Conservation (phyloP, 2,113 vertebrate genomes). For the Romanogobio albipinnatus region DNA sequence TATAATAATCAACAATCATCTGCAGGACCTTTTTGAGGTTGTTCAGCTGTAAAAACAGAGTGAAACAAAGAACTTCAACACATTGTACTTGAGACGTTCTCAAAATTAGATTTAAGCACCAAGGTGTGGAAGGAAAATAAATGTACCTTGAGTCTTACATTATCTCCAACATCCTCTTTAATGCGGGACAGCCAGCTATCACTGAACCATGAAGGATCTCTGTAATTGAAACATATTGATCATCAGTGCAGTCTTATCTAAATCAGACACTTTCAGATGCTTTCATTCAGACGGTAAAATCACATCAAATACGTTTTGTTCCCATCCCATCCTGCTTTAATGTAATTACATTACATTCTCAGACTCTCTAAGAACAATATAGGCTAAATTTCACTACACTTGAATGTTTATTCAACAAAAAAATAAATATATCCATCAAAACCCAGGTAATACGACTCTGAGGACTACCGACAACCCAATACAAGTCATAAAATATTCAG, state of each 20-base stretch:
- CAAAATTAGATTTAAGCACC: not conserved
- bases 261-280: not conserved
- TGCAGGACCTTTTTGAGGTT: constrained; percentile 98
- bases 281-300: constrained; percentile 11
- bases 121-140: not conserved
- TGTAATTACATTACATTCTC: not conserved
- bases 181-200: constrained; percentile 89
- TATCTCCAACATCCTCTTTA: constrained; percentile 92
- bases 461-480: constrained; percentile 19
- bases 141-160: constrained; percentile 95
- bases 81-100: not conserved
- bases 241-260: not conserved
- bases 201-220: constrained; percentile 90
- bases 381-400: not conserved
- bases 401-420: not conserved
- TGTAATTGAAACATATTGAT: constrained; percentile 63
- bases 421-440: not conserved
- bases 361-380: not conserved
- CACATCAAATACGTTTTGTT: not conserved
- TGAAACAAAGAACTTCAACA: not conserved
- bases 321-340: not conserved
- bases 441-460: constrained; percentile 17
- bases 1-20: constrained; percentile 93
- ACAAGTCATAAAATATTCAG: constrained; percentile 47
- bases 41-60: constrained; percentile 79